Conservation (phyloP, 1,140 invertebrate species). For the Heliconius nattereri region DNA sequence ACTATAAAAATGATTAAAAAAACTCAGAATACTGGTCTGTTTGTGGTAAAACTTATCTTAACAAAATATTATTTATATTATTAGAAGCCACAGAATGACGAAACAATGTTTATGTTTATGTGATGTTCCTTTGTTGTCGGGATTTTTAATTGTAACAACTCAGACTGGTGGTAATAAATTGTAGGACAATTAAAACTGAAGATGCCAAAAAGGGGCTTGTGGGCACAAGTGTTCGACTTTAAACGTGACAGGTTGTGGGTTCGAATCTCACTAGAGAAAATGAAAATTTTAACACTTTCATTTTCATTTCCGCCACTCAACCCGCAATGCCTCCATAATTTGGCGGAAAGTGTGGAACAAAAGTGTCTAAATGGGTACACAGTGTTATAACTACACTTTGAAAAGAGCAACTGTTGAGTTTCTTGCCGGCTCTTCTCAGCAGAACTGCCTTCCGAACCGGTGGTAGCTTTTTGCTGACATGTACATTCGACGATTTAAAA, state of each 20-base stretch:
- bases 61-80: not conserved
- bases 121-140: conserved; percentile 3
- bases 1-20: no score
- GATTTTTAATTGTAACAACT: not conserved
- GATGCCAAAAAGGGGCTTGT: not conserved
- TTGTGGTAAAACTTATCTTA: not conserved
- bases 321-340: not conserved
- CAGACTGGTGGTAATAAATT: not conserved
- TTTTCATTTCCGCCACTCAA: not conserved
- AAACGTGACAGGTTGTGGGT: no score
- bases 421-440: no score
- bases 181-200: not conserved
- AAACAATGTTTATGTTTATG: not conserved
- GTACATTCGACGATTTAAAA: no score
- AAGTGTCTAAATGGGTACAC: not conserved
- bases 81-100: not conserved
- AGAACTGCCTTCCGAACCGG: no score
- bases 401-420: no score
- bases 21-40: no score
- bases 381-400: not conserved
- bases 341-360: not conserved
- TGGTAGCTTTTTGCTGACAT: no score
- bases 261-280: no score
- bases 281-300: not conserved
- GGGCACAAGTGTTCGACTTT: no score